Conservation (phyloP, 1,140 invertebrate species). For the Eurosta solidaginis region DNA sequence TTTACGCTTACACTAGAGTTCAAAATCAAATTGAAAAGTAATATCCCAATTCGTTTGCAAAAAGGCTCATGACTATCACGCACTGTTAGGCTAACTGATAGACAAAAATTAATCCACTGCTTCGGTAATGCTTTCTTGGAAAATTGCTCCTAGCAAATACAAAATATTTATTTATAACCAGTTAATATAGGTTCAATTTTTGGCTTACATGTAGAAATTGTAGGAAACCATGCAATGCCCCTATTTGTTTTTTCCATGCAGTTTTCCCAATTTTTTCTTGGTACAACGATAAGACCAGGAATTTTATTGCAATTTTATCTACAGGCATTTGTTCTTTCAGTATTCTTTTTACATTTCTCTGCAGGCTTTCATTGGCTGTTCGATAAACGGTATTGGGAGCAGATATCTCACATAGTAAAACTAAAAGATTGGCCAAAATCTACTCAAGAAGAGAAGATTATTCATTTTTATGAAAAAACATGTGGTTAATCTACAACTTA, state of each 20-base stretch:
- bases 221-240: slow-evolving; percentile 31
- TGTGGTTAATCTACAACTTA: neutral
- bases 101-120: slow-evolving; percentile 30
- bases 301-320: neutral
- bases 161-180: neutral
- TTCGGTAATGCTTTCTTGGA: neutral
- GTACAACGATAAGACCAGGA: slow-evolving; percentile 25
- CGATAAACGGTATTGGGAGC: neutral
- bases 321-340: neutral
- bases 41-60: slow-evolving; percentile 32
- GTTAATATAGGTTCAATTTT: neutral
- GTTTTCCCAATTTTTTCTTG: slow-evolving; percentile 24
- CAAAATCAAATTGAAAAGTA: slow-evolving; percentile 30
- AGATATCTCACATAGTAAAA: slow-evolving; percentile 29
- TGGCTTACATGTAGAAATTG: slow-evolving; percentile 29
- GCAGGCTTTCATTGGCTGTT: neutral
- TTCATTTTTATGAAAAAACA: neutral
- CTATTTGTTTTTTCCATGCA: slow-evolving; percentile 33
- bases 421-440: neutral
- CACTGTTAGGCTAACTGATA: slow-evolving; percentile 31
- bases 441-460: neutral
- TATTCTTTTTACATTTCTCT: slow-evolving; percentile 20
- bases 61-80: slow-evolving; percentile 31
- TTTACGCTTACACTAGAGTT: slow-evolving; percentile 6
- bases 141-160: neutral